Evolutionary conservation across 1,140 invertebrate genomes (phyloP).

Genomic region (Cydia strobilella): DNA sequence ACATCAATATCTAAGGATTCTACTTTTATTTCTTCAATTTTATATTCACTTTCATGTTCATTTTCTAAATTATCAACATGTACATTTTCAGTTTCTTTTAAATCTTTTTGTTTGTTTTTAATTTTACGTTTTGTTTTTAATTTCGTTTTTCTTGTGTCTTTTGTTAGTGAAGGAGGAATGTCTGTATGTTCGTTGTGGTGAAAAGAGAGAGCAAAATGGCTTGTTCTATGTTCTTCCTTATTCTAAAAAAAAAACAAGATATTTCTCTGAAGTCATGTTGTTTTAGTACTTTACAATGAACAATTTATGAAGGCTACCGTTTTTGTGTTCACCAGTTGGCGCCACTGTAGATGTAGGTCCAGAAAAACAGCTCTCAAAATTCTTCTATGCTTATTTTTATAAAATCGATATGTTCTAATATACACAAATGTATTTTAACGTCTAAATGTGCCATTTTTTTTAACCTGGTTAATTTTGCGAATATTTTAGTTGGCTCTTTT

Average conservation of each 20-base stretch:
- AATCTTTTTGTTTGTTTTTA: not conserved
- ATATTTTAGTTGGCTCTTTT: no score
- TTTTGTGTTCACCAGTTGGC: no score
- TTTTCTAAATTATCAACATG: not conserved
- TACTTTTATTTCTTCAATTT: constrained; percentile 12
- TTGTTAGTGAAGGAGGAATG: constrained; percentile 4
- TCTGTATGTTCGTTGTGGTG: constrained; percentile 1
- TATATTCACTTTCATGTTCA: constrained; percentile 10
- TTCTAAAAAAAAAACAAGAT: not conserved
- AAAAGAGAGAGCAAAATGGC: not conserved
- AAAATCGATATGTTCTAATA: no score
- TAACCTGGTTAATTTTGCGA: no score
- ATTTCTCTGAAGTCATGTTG: no score
- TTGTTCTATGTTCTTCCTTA: not conserved
- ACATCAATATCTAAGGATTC: not conserved
- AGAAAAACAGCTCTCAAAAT: no score
- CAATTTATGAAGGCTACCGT: no score
- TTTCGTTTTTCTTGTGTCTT: not conserved
- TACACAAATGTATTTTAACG: no score
- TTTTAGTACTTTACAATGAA: no score
- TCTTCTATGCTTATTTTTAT: no score
- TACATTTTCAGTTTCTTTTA: not conserved
- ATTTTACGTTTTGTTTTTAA: not conserved
- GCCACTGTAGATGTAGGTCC: no score
- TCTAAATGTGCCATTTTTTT: no score